Conservation (phyloP, 2,113 vertebrate species). For the Hyperopisus bebe region DNA sequence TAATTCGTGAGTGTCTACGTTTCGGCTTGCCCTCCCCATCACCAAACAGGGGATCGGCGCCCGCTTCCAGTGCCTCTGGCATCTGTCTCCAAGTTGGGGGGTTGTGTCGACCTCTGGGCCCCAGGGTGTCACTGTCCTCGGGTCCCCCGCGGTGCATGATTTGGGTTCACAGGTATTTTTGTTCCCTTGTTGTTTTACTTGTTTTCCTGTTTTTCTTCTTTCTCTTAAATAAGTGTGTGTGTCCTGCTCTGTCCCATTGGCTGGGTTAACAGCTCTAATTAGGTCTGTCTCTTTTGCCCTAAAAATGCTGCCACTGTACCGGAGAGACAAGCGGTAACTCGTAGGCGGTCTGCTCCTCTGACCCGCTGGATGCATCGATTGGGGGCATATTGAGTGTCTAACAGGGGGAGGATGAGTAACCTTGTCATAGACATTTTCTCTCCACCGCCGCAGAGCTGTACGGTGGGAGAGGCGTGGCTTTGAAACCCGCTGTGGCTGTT, state of each 20-base stretch:
- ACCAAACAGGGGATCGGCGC: conserved; percentile 43
- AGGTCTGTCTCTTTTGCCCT: background rate
- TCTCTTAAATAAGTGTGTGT: background rate
- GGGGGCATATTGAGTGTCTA: background rate
- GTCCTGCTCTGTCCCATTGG: background rate
- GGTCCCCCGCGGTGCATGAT: background rate
- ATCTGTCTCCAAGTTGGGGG: conserved; percentile 41
- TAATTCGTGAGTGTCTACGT: conserved; percentile 60
- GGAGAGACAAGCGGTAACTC: background rate
- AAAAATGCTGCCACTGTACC: background rate
- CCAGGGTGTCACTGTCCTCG: background rate
- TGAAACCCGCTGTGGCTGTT: background rate
- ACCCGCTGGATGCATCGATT: background rate
- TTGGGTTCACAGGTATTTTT: conserved; percentile 20
- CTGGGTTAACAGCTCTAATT: background rate
- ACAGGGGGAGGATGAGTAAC: background rate
- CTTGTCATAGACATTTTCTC: background rate
- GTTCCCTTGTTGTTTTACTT: background rate
- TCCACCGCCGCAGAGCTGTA: background rate
- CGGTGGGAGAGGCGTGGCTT: background rate
- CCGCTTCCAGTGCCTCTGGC: conserved; percentile 48
- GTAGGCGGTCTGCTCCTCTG: background rate
- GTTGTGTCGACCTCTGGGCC: conserved; percentile 28
- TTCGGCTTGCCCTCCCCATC: conserved; percentile 15
- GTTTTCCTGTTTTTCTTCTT: background rate